These are phyloP conservation scores for Pseudolycoriella hygida DNA, from an alignment of 2,888 invertebrate species.

Conservation along the genomic window DNA sequence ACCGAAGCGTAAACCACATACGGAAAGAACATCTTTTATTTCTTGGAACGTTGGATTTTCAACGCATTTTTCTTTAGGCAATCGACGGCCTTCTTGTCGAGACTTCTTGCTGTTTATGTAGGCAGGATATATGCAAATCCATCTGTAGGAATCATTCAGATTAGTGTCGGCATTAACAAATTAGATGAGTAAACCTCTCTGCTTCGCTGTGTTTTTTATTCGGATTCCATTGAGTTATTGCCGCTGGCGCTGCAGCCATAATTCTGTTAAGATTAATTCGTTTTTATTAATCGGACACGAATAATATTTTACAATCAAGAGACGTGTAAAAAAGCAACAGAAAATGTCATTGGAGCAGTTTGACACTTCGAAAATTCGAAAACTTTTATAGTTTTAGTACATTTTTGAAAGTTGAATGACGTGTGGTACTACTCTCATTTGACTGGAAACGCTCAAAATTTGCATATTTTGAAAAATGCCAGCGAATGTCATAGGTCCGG, in stretches of 20 bases:
- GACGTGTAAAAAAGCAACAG: too few species aligned
- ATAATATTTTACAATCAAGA: neutral
- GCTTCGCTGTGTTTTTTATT: slow-evolving; percentile 65
- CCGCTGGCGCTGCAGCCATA: slow-evolving; percentile 34
- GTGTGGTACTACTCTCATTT: too few species aligned
- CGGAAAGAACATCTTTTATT: slow-evolving; percentile 78
- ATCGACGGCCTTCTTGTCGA: slow-evolving; percentile 68
- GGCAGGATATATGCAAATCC: slow-evolving; percentile 94
- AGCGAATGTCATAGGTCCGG: too few species aligned
- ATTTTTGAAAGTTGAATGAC: too few species aligned
- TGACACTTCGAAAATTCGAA: neutral
- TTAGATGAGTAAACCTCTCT: slow-evolving; percentile 37
- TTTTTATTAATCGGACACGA: neutral
- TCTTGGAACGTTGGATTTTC: slow-evolving; percentile 93
- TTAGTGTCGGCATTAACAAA: too few species aligned
- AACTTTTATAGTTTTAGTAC: too few species aligned
- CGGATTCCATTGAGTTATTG: slow-evolving; percentile 44
- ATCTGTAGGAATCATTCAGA: slow-evolving; percentile 35
- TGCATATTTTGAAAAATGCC: too few species aligned
- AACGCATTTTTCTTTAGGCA: slow-evolving; percentile 71
- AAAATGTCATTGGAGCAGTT: too few species aligned
- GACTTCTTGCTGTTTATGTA: slow-evolving; percentile 91
- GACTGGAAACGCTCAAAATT: too few species aligned
- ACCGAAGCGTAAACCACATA: slow-evolving; percentile 66
- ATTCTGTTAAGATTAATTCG: slow-evolving; percentile 4